phyloP scores from a whole-genome alignment of 2,888 invertebrate species.

The Epiblema foenella region DNA sequence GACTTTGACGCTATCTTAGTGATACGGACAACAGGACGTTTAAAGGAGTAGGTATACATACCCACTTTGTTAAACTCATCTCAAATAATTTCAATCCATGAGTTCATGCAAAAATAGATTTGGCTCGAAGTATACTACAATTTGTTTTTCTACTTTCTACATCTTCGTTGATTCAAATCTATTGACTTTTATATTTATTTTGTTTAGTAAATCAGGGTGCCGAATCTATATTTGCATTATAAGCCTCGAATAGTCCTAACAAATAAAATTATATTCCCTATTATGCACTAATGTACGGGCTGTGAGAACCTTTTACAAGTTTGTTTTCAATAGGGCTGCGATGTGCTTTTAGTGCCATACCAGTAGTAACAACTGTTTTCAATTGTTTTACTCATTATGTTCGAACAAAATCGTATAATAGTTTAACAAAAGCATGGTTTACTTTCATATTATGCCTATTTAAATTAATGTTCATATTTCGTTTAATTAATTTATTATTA shows the following conservation, averaged over 20 bases:
- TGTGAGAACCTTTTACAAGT: not conserved
- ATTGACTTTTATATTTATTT: not conserved
- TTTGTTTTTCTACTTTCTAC: not conserved
- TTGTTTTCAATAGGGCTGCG: not conserved
- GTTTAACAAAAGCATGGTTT: slow-evolving; percentile 40
- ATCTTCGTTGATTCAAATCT: not conserved
- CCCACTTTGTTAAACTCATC: not conserved
- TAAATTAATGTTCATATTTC: not conserved
- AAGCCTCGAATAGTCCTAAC: not conserved
- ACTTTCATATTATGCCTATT: slow-evolving; percentile 30
- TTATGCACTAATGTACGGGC: too few relatives aligned
- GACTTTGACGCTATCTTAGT: not conserved
- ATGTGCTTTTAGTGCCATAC: slow-evolving; percentile 11
- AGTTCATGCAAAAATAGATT: not conserved
- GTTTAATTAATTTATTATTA: not conserved
- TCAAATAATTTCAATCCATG: not conserved
- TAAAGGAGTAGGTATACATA: too few relatives aligned
- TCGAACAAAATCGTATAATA: not conserved
- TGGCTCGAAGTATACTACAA: not conserved
- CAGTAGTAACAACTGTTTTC: not conserved
- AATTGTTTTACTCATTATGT: not conserved
- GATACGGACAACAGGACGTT: too few relatives aligned
- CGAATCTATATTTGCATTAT: not conserved
- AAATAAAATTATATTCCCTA: too few relatives aligned
- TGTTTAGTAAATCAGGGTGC: not conserved